Percentiles rank a stretch among this genome's conserved stretches.
phyloP scores from a whole-genome alignment of 2,888 invertebrate genomes.

The Augochlorella aurata region DNA sequence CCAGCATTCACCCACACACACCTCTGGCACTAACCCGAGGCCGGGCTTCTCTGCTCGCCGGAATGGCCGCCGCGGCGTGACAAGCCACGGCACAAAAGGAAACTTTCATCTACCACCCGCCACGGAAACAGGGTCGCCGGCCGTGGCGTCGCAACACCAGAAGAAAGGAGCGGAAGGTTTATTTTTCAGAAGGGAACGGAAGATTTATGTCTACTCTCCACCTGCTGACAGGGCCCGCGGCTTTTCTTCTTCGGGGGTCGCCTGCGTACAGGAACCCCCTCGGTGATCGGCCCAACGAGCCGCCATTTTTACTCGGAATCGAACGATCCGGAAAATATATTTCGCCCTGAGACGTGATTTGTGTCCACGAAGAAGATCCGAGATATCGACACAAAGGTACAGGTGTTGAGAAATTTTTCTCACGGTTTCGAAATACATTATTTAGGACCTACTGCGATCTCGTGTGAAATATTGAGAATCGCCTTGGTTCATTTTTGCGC shows the following conservation, averaged over 20 bases:
- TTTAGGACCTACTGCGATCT: too few relatives aligned
- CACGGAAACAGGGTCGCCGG: constrained; percentile 67
- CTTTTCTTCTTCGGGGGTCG: constrained; percentile 52
- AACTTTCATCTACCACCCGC: constrained; percentile 72
- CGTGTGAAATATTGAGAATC: too few relatives aligned
- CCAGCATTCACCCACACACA: constrained; percentile 9
- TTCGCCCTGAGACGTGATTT: neutral
- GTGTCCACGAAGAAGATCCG: neutral
- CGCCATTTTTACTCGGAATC: constrained; percentile 17
- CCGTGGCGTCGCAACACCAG: constrained; percentile 58
- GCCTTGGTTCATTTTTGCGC: too few relatives aligned
- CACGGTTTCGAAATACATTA: too few relatives aligned
- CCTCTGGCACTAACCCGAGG: constrained; percentile 24
- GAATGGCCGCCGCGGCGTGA: constrained; percentile 66
- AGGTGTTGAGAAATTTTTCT: too few relatives aligned
- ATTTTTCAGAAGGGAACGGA: constrained; percentile 66
- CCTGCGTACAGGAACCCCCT: neutral
- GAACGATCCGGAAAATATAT: constrained; percentile 16
- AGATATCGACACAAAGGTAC: neutral
- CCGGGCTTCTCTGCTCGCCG: constrained; percentile 34
- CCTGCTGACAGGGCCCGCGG: constrained; percentile 65
- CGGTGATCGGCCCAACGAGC: neutral
- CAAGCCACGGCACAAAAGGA: constrained; percentile 70
- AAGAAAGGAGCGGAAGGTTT: constrained; percentile 69
- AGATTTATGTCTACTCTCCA: constrained; percentile 68